Conservation (phyloP, 2,888 invertebrate genomes). For the Xiphydria camelus region DNA sequence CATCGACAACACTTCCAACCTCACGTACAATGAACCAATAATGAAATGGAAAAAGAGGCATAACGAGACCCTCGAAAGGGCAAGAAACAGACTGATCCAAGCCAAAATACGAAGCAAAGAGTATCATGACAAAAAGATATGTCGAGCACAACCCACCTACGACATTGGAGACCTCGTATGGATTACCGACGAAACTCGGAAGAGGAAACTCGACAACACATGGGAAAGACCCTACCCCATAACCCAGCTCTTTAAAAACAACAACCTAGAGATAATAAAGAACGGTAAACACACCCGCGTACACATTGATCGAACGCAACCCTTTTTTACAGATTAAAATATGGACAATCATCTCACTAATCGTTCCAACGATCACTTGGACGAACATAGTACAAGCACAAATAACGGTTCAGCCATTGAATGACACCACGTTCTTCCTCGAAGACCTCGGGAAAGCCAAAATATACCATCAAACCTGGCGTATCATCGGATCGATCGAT, state of each 20-base stretch:
- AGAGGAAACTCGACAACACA: background rate
- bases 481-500: background rate
- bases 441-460: background rate
- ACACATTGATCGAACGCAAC: background rate
- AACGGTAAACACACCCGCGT: background rate
- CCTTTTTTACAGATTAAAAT: background rate
- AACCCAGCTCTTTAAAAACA: background rate
- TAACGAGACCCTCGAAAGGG: background rate
- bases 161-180: background rate
- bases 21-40: background rate
- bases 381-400: too few species aligned
- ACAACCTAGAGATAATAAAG: background rate
- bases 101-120: background rate
- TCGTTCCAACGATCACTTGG: too few species aligned
- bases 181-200: background rate
- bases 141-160: background rate
- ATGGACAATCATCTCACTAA: too few species aligned
- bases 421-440: background rate
- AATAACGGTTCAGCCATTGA: too few species aligned
- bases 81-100: background rate
- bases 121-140: background rate
- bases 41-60: background rate
- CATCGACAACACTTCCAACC: background rate
- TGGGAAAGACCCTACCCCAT: background rate
- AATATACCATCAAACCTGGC: background rate